Evolutionary conservation across 2,113 vertebrate species (phyloP).

Genomic region (Sialia sialis): DNA sequence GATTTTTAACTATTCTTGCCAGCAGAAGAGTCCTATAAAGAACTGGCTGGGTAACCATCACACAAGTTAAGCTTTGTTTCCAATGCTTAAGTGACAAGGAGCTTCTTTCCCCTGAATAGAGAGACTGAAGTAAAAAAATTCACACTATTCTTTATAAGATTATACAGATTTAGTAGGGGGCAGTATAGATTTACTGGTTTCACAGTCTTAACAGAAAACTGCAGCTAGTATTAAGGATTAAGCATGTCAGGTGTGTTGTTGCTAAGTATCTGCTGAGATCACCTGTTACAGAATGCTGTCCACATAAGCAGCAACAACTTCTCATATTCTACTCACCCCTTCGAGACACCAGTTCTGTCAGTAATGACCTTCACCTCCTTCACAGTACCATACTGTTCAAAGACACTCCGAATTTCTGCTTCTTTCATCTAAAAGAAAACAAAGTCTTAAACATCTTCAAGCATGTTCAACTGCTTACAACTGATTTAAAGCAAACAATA

Average conservation of each 20-base stretch:
- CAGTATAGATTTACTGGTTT: not conserved
- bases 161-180: not conserved
- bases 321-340: slow-evolving; percentile 79
- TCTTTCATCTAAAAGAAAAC: slow-evolving; percentile 81
- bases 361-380: slow-evolving; percentile 97
- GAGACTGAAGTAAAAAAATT: not conserved
- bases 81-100: not conserved
- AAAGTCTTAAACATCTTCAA: not conserved
- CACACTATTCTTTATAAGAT: rapidly evolving
- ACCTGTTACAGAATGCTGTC: not conserved
- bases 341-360: slow-evolving; percentile 89
- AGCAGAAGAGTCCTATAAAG: not conserved
- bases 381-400: slow-evolving; percentile 83
- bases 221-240: not conserved
- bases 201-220: not conserved
- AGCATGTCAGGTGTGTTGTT: not conserved
- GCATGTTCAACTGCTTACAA: not conserved
- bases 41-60: not conserved
- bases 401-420: slow-evolving; percentile 86
- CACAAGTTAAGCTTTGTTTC: not conserved
- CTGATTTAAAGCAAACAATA: not conserved
- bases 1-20: not conserved
- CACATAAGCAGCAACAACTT: not conserved
- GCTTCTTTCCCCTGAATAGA: not conserved
- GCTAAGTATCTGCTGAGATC: not conserved